Evolutionary conservation across 2,888 invertebrate species (phyloP).

Genomic region (Volucella inflata): DNA sequence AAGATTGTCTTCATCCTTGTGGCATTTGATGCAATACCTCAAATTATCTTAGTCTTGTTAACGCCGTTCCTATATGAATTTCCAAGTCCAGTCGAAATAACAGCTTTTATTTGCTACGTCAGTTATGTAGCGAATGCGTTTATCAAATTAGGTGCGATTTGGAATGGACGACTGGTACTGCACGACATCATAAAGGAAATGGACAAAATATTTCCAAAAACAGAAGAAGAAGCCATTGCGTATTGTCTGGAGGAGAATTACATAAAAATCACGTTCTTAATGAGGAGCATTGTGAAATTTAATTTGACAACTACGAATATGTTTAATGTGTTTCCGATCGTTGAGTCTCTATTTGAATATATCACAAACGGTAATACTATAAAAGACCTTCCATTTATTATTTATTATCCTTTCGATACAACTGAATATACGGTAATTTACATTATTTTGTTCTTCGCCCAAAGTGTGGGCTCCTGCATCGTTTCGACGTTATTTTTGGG

Average conservation of each 20-base stretch:
- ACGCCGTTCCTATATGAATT: conserved; percentile 10
- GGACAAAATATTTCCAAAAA: conserved; percentile 67
- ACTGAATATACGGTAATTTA: conserved; percentile 19
- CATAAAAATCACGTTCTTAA: conserved; percentile 45
- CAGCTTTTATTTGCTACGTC: conserved; percentile 45
- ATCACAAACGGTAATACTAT: conserved; percentile 27
- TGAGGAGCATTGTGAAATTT: conserved; percentile 60
- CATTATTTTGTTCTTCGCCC: conserved; percentile 58
- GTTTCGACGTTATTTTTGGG: conserved; percentile 70
- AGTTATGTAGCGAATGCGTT: conserved; percentile 49
- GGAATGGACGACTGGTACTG: conserved; percentile 48
- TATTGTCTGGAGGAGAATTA: conserved; percentile 67
- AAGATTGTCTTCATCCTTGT: conserved; percentile 8
- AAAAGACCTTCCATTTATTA: conserved; percentile 71
- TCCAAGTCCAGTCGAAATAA: conserved; percentile 32
- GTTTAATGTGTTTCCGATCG: conserved; percentile 74
- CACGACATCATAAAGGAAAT: conserved; percentile 54
- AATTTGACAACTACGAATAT: conserved; percentile 70
- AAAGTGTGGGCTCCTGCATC: conserved; percentile 52
- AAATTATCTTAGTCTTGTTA: not conserved
- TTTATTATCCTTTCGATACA: conserved; percentile 67
- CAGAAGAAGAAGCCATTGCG: conserved; percentile 15
- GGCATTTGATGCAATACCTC: not conserved
- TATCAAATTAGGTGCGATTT: conserved; percentile 49
- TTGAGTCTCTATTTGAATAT: conserved; percentile 70